Evolutionary conservation across 1,140 invertebrate genomes (phyloP).

Genomic region (Trachelipus rathkii): DNA sequence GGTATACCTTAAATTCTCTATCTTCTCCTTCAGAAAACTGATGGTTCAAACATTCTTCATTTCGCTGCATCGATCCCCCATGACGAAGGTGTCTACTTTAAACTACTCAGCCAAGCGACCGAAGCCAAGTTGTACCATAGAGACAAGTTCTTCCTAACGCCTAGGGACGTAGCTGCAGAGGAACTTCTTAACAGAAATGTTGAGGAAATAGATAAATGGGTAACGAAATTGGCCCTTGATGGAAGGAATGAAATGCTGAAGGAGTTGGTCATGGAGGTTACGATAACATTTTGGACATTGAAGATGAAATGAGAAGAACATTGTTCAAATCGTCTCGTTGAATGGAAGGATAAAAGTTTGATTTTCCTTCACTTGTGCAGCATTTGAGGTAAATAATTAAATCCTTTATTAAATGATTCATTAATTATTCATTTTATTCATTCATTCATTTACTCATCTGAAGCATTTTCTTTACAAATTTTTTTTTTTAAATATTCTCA

Average conservation of each 20-base stretch:
- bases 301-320: constrained; percentile 62
- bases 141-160: constrained; percentile 77
- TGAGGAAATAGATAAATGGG: constrained; percentile 71
- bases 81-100: constrained; percentile 66
- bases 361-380: too few relatives aligned
- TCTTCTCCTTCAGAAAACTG: constrained; percentile 63
- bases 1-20: too few relatives aligned
- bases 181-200: constrained; percentile 72
- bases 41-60: constrained; percentile 82
- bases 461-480: too few relatives aligned
- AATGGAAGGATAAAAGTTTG: too few relatives aligned
- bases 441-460: too few relatives aligned
- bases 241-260: constrained; percentile 71
- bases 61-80: constrained; percentile 74
- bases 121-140: constrained; percentile 63
- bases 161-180: constrained; percentile 76
- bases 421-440: too few relatives aligned
- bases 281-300: constrained; percentile 75
- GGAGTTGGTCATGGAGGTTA: constrained; percentile 79
- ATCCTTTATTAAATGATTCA: too few relatives aligned
- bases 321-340: constrained; percentile 62
- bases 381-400: too few relatives aligned
- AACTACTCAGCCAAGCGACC: constrained; percentile 69
- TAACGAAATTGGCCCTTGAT: constrained; percentile 67
- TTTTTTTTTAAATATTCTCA: too few relatives aligned